phyloP scores from a whole-genome alignment of 2,113 vertebrate genomes.

The Glaucidium brasilianum region DNA sequence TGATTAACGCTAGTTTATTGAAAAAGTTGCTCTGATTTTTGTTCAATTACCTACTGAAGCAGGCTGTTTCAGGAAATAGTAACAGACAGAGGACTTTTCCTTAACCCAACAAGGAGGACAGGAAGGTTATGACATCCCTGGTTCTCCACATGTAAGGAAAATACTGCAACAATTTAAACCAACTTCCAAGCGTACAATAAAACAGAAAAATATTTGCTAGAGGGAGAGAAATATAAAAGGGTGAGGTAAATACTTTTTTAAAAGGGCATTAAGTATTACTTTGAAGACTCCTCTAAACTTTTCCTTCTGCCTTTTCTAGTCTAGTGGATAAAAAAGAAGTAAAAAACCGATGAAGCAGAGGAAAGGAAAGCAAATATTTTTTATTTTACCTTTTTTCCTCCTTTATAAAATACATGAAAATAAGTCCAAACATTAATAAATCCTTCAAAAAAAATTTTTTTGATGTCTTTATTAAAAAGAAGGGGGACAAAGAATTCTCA shows the following conservation, averaged over 20 bases:
- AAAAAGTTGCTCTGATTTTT: background rate
- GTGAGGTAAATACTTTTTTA: rapidly evolving
- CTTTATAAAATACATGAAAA: background rate
- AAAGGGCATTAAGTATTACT: background rate
- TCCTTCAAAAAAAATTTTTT: background rate
- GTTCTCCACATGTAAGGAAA: background rate
- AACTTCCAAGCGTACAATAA: background rate
- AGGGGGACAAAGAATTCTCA: background rate
- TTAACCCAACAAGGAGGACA: background rate
- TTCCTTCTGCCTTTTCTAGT: background rate
- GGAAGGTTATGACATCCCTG: background rate
- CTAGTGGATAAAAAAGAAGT: background rate
- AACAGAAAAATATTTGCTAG: background rate
- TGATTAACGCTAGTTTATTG: background rate
- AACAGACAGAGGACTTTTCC: background rate
- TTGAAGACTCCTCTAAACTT: background rate
- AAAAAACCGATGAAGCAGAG: background rate
- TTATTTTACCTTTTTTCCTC: background rate
- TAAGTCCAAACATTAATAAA: background rate
- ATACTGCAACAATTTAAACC: background rate
- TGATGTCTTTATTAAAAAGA: background rate
- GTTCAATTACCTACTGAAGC: background rate
- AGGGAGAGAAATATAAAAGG: background rate
- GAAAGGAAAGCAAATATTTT: background rate
- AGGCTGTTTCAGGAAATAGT: background rate